A percentile compares a stretch with the other conserved stretches of the same genome.
Conservation (phyloP, 1,140 invertebrate genomes). For the Pissodes strobi region DNA sequence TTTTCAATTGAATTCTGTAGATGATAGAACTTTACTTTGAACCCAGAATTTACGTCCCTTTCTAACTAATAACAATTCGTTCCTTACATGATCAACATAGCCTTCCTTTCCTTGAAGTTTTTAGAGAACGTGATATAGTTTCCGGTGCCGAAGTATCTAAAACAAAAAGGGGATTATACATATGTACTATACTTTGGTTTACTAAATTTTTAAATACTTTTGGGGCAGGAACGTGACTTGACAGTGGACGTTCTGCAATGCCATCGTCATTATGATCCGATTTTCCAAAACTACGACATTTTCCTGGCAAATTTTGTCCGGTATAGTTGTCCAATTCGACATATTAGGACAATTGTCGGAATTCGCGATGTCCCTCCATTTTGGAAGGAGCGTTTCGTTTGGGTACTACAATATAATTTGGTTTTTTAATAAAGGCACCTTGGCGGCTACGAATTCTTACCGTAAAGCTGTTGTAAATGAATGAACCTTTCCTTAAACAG, state of each 20-base stretch:
- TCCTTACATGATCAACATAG: conserved; percentile 42
- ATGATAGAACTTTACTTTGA: too few species aligned
- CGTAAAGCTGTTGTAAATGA: conserved; percentile 50
- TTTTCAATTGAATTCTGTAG: too few species aligned
- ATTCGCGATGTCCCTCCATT: conserved; percentile 46
- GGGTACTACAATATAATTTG: conserved; percentile 34
- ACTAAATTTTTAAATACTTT: conserved; percentile 7
- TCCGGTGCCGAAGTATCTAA: conserved; percentile 40
- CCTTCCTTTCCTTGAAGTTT: conserved; percentile 34
- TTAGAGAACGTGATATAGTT: conserved; percentile 43
- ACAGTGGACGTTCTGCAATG: conserved; percentile 41
- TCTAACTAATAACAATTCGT: too few species aligned
- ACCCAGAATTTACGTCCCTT: too few species aligned
- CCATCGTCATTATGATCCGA: conserved; percentile 42
- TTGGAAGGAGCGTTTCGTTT: conserved; percentile 36
- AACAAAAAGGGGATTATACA: neutral
- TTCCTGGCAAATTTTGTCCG: conserved; percentile 43
- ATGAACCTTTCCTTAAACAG: conserved; percentile 48
- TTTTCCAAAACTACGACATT: conserved; percentile 47
- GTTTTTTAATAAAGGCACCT: too few species aligned
- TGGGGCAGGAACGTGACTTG: conserved; percentile 28
- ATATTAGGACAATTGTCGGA: conserved; percentile 43
- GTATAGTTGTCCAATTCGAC: conserved; percentile 38
- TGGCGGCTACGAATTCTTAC: too few species aligned
- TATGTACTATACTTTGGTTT: neutral